phyloP scores from a whole-genome alignment of 2,888 invertebrate genomes.

The Hofmannophila pseudospretella region DNA sequence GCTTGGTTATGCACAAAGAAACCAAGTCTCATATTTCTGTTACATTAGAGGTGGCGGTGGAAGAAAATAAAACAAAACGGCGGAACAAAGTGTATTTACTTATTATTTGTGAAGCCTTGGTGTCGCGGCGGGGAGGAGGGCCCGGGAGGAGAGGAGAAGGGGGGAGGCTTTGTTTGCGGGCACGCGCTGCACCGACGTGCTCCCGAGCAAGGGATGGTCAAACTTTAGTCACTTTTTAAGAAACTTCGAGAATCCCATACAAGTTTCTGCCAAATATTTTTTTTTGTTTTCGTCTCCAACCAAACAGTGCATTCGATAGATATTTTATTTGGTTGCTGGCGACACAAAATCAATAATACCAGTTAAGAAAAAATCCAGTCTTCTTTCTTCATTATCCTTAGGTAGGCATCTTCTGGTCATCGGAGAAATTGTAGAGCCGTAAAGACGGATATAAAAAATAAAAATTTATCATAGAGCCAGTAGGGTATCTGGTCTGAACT shows the following conservation, averaged over 20 bases:
- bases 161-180: conserved; percentile 52
- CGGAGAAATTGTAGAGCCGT: too few relatives aligned
- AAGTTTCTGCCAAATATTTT: too few relatives aligned
- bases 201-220: conserved; percentile 36
- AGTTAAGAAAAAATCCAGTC: too few relatives aligned
- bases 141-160: conserved; percentile 19
- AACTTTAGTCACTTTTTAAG: conserved; percentile 25
- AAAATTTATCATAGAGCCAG: too few relatives aligned
- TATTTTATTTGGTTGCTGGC: too few relatives aligned
- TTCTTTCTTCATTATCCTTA: too few relatives aligned
- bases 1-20: conserved; percentile 3
- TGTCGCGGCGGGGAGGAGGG: conserved; percentile 8
- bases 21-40: conserved; percentile 33
- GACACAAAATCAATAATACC: too few relatives aligned
- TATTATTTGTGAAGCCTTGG: conserved; percentile 41
- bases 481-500: too few relatives aligned
- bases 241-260: too few relatives aligned
- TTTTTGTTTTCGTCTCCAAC: neutral
- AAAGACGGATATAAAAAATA: too few relatives aligned
- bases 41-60: conserved; percentile 32
- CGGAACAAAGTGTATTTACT: conserved; percentile 55
- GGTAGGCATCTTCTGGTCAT: too few relatives aligned
- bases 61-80: conserved; percentile 36
- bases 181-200: conserved; percentile 49
- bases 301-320: too few relatives aligned